Evolutionary conservation across 1,140 invertebrate species (phyloP), one percentile per base, ranked within the genome.

Genomic region (Conopomorpha cramerella): DNA sequence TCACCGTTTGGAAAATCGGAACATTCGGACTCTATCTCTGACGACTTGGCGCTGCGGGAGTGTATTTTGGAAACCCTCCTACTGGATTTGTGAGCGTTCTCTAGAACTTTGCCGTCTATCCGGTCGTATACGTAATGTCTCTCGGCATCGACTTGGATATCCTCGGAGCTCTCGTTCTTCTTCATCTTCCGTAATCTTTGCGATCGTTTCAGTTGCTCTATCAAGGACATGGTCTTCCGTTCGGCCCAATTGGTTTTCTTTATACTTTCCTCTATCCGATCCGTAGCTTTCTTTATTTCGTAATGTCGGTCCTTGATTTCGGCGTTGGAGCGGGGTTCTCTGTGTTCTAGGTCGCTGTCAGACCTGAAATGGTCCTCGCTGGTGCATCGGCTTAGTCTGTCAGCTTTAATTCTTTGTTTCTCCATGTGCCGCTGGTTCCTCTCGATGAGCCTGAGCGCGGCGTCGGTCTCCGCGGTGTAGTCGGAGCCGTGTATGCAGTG

Each of bases 11-110:
- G 66, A 34, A 64, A 78, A 41, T 82, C 80, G 15, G 77, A 79
- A 18, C 70, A 63, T 53, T 85, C 84, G 8, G 82, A 84, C 47
- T 87, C 86, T 46, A 86, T 85, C 54, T 87, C 86, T 10, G 84
- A 71, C 2, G 83, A 85, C 49, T 86, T 86, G 0, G 83, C 80
- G 50, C 82, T 86, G 18, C 83, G 71, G 28, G 80, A 77, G 41
- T 86, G 62, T 1, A 70, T 25, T 39, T 70, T 72, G 1, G 77
- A 76, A 6, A 67, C 52, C 25, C 77, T 45, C 29, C 77, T 47
- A 38, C 68, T 77, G 1, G 77, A 77, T 42, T 79, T 79, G 38
- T 77, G 72, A 8, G 73, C 72, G 49, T 77, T 79, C 39, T 77
- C 71, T 16, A 79, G 41, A 0, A 79, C 60, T 40, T 79, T 79